Percentiles rank a stretch among this genome's conserved stretches.
Conservation (phyloP, 2,888 invertebrate genomes). For the Ceriagrion tenellum region DNA sequence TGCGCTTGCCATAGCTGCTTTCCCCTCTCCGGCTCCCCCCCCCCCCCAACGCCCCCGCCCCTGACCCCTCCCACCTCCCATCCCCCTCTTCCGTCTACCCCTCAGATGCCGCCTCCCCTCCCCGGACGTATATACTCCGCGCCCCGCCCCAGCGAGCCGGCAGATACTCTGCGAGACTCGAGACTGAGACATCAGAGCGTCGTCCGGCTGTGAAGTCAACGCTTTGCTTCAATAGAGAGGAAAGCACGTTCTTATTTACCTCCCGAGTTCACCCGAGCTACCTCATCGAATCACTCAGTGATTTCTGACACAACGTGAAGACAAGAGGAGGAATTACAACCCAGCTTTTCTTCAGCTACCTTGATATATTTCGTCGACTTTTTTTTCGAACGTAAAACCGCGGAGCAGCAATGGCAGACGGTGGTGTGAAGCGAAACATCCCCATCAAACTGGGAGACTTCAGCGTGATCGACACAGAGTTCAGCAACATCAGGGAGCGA, state of each 20-base stretch:
- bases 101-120: neutral
- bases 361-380: neutral
- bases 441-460: conserved; percentile 96
- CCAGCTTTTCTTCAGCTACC: neutral
- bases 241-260: neutral
- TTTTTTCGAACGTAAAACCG: neutral
- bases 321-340: neutral
- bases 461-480: conserved; percentile 97
- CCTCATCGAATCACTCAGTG: neutral
- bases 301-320: neutral
- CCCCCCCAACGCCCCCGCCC: neutral
- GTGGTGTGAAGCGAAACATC: conserved; percentile 91
- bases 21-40: neutral
- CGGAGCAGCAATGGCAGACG: conserved; percentile 86
- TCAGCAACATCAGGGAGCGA: conserved; percentile 95
- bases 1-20: neutral
- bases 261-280: no score
- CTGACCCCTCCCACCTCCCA: neutral
- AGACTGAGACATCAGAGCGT: neutral
- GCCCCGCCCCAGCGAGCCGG: conserved; percentile 35
- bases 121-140: conserved; percentile 29
- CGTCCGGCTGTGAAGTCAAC: neutral
- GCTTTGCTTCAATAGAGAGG: neutral
- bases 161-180: neutral
- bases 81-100: neutral